Percentiles rank a stretch among this genome's conserved stretches.
phyloP scores from a whole-genome alignment of 2,113 vertebrate genomes.

The Oophaga pumilio region DNA sequence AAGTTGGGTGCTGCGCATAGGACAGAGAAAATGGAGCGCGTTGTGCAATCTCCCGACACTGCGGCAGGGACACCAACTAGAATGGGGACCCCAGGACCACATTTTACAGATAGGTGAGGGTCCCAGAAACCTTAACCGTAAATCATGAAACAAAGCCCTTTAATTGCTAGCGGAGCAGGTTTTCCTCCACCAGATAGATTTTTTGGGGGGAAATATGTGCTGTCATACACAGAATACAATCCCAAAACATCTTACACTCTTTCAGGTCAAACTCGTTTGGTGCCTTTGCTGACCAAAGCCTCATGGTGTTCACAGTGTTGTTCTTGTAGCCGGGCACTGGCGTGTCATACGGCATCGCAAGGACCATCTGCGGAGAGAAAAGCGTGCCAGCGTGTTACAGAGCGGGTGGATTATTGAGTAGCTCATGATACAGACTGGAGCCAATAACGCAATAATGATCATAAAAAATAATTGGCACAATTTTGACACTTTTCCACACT shows the following conservation, averaged over 20 bases:
- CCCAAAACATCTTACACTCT: constrained; percentile 74
- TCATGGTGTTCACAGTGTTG: constrained; percentile 90
- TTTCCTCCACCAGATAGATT: not conserved
- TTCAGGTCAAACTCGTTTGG: constrained; percentile 87
- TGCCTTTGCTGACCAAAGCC: constrained; percentile 87
- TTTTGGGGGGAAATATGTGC: not conserved
- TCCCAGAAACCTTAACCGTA: too few species aligned
- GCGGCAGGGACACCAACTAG: too few species aligned
- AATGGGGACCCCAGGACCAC: too few species aligned
- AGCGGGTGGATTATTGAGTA: not conserved
- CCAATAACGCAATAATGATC: too few species aligned
- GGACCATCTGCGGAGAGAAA: constrained; percentile 74
- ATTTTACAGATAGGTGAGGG: too few species aligned
- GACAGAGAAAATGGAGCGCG: too few species aligned
- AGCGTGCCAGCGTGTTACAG: not conserved
- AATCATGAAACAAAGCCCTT: not conserved
- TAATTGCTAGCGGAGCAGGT: not conserved
- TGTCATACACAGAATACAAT: not conserved
- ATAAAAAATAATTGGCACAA: too few species aligned
- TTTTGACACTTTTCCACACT: too few species aligned
- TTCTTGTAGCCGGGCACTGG: constrained; percentile 87
- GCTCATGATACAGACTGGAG: too few species aligned
- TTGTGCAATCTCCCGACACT: too few species aligned
- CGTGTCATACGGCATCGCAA: constrained; percentile 87
- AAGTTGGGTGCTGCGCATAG: too few species aligned